Evolutionary conservation across 2,797 vertebrate genomes (phyloP), one percentile per base, ranked within the genome.

Genomic region (Coilia nasus): DNA sequence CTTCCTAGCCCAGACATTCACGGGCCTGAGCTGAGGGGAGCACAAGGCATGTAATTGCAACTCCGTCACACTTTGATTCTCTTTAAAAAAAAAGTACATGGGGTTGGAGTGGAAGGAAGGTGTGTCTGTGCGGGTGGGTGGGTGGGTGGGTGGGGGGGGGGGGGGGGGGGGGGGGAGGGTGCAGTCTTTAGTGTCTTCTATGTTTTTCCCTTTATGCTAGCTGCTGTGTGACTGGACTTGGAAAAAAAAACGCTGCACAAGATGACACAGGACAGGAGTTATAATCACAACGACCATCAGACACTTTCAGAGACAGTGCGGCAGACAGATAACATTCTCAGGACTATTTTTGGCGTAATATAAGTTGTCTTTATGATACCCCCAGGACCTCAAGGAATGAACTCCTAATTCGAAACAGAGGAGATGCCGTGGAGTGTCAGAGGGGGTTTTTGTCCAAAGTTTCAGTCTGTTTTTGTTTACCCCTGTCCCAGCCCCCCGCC

Each of bases 311-410:
- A 87, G 60, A 86, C 35, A 80, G 85, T 81, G 64, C 84, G 84
- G 82, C 87, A 88, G 86, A 83, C 84, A 85, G 83, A 89, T 88
- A 90, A 87, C 88, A 87, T 88, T 89, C 87, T 86, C 47, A 2
- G 84, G 46, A 86, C 88, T 90, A 87, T 88, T 90, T 87, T 85
- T 88, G 88, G 88, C 83, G 84, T 88, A 81, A 81, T 85, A 86
- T 83, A 90, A 85, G 82, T 86, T 67, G 86, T 88, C 82, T 87
- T 89, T 87, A 90, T 28, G 35, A 85, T 88, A 84, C 88, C 88
- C 87, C 71, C 82, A 86, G 86, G 83, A 87, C 87, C 80, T 14
- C 35, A 15, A 85, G 84, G 88, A 90, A 90, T 90, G 88, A 85
- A 87, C 82, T 23, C 85, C 86, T 87, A 87, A 88, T 87, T 90